Conservation (phyloP, 2,113 vertebrate species). For the Perca schrenkii region DNA sequence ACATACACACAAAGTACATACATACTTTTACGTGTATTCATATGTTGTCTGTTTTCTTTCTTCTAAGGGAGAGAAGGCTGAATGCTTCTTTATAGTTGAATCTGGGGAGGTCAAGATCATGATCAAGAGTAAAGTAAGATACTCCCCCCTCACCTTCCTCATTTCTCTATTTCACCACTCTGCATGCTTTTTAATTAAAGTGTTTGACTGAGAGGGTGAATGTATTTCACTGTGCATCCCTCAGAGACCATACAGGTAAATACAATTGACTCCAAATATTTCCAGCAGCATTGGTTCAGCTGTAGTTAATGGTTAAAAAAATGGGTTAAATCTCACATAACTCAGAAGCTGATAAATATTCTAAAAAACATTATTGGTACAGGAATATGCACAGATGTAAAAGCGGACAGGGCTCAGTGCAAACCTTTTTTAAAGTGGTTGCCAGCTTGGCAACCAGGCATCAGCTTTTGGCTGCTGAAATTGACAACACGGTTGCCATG, state of each 20-base stretch:
- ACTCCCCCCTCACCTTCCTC: background rate
- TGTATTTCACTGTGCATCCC: background rate
- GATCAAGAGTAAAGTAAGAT: constrained; percentile 89
- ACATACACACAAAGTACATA: background rate
- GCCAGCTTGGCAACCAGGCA: too few relatives aligned
- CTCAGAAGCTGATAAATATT: background rate
- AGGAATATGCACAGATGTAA: background rate
- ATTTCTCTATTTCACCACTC: background rate
- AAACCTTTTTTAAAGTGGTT: too few relatives aligned
- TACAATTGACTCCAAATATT: background rate
- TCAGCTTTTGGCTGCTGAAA: too few relatives aligned
- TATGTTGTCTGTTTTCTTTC: background rate
- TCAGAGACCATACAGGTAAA: background rate
- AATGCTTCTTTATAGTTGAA: constrained; percentile 96
- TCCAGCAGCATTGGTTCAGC: background rate
- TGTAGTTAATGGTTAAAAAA: background rate
- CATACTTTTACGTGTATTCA: background rate
- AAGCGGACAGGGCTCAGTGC: background rate
- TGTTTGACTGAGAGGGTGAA: background rate
- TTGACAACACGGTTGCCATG: too few relatives aligned
- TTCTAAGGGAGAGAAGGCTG: constrained; percentile 93
- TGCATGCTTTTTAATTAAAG: background rate
- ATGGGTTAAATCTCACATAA: background rate
- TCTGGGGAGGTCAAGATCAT: constrained; percentile 97
- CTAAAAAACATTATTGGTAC: background rate